Evolutionary conservation across 2,888 invertebrate genomes (phyloP), one percentile per base, ranked within the genome.

Genomic region (Drosophila birchii): DNA sequence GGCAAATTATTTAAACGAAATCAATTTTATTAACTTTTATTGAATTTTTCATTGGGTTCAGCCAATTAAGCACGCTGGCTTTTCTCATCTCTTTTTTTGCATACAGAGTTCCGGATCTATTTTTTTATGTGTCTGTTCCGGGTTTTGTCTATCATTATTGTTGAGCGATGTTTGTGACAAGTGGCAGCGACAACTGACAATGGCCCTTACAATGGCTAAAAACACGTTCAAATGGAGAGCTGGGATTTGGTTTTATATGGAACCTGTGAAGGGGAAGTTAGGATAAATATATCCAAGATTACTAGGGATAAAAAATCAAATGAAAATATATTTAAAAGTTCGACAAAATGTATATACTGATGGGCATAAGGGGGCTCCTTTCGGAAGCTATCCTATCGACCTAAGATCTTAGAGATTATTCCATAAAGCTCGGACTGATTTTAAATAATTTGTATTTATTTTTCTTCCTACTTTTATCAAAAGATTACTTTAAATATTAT

Each of bases 1-100:
- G 34, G 49, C 43, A 70, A 71, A 71, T 63, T 56, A 59, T 70
- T 79, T 61, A 23, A 39, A 16, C 49, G 36, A 76, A 69, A 74
- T 75, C 53, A 51, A 63, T 79, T 72, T 79, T 53, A 72, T 78
- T 76, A 57, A 54, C 51, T 68, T 76, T 76, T 68, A 70, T 58
- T 71, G 41, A 18, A 74, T 75, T 61, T 74, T 74, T 75, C 47
- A 75, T 75, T 75, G 56, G 51, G 45, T 53, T 68, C 56, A 57
- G 56, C 68, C 74, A 74, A 74, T 75, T 68, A 74, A 71, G 61
- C 57, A 53, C 41, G 16, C 43, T 60, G 41, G 57, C 44, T 64
- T 45, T 57, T 29, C 5, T 11, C 26, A 11, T 8, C 14, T 18
- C 34, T 57, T 58, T 58, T 58, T 45, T 45, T 1, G 0, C 43